Conservation (phyloP, 2,113 vertebrate genomes). For the Verasper variegatus region DNA sequence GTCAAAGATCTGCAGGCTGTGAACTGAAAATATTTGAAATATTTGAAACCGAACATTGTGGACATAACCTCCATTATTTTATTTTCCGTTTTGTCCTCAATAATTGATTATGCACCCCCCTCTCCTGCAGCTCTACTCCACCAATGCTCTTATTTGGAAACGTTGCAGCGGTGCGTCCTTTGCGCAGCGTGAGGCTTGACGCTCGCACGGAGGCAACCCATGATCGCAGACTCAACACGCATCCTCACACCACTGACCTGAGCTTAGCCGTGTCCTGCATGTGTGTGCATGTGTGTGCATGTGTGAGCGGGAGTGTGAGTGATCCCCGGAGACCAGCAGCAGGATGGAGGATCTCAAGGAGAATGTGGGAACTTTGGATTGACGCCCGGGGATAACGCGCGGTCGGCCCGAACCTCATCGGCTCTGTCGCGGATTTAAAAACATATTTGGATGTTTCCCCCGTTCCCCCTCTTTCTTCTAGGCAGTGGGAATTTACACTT, state of each 20-base stretch:
- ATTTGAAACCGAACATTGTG: fast-evolving
- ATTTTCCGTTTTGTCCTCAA: not conserved
- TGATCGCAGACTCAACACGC: slow-evolving; percentile 78
- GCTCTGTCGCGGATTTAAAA: slow-evolving; percentile 66
- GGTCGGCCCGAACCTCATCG: slow-evolving; percentile 70
- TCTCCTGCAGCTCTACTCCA: too few species aligned
- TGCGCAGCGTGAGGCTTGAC: slow-evolving; percentile 34
- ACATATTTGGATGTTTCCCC: slow-evolving; percentile 72
- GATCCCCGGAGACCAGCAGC: slow-evolving; percentile 73
- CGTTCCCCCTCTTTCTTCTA: slow-evolving; percentile 57
- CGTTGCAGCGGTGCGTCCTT: slow-evolving; percentile 6
- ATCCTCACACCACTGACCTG: slow-evolving; percentile 78
- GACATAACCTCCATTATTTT: fast-evolving
- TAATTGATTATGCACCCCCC: fast-evolving
- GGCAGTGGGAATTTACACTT: slow-evolving; percentile 69
- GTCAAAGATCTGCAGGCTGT: fast-evolving
- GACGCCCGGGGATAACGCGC: slow-evolving; percentile 79
- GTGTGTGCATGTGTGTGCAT: slow-evolving; percentile 71
- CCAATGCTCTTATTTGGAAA: slow-evolving; percentile 48
- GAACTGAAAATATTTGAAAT: too few species aligned
- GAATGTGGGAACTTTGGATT: slow-evolving; percentile 84
- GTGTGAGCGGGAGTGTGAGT: slow-evolving; percentile 77
- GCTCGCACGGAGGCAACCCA: slow-evolving; percentile 71
- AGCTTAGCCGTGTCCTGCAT: slow-evolving; percentile 74
- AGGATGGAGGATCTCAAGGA: slow-evolving; percentile 83